Base-by-base conservation (phyloP, 2,888 invertebrate genomes). In the Capitulum mitella region DNA sequence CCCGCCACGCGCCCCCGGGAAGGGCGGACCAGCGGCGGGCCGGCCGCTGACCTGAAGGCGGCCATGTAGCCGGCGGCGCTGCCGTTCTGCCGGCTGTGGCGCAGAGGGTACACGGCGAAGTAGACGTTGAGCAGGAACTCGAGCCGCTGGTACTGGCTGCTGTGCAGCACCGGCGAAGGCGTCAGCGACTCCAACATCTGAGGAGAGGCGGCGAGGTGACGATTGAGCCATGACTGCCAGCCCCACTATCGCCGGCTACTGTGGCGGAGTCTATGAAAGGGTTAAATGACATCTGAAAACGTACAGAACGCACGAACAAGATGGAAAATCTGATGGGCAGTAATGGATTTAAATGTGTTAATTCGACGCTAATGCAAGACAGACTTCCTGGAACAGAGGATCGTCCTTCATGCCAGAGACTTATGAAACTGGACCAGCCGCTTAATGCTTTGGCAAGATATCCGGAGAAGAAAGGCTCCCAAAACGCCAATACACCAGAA, bases 61-160 rank as follows among this genome's bases (percentile, higher is more conserved):
- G 77, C 26, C 46, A 34, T 70, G 32, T 79, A 77, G 37, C 51
- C 40, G 19, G 40, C 58, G n/a, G 51, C 32, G n/a, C 78, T 61
- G 22, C 80, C 81, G 78, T 78, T 54, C 34, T 51, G 29, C n/a
- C 79, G 79, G 3, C 81, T 80, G 64, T 78, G 78, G 19, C 81
- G 77, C n/a, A 80, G 77, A 37, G 81, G 80, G 0, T 79, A 78
- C 29, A 79, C 79, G 29, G 81, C 80, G 70, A 81, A 81, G 70
- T 81, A 81, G 10, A 81, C 79, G 29, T 81, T 80, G 6, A 81
- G 78, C 77, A 80, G 78, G 48, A 81, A 81, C 79, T 81, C 80
- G 3, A 81, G 78, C n/a, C 79, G 79, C 77, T 78, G 34, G 34
- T 80, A 78, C 26, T 37, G 26, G 32, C 61, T 46, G 8, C 75